A percentile compares a stretch with the other conserved stretches of the same genome.
These are phyloP conservation scores for Tanytarsus gracilentus DNA, from an alignment of 2,888 invertebrate species.

Conservation along the genomic window DNA sequence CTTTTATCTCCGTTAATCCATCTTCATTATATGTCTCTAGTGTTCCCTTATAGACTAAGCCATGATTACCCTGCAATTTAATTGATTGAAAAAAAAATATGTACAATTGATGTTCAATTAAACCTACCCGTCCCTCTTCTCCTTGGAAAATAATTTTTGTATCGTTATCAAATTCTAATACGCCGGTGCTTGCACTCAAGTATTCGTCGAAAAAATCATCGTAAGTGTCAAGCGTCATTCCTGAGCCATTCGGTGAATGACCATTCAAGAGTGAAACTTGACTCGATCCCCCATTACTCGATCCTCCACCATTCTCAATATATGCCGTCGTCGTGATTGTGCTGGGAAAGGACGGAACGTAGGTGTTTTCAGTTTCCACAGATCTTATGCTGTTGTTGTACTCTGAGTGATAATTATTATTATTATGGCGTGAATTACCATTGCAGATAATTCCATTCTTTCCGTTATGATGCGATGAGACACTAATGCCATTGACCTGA, in stretches of 20 bases:
- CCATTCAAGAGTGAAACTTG: slow-evolving; percentile 20
- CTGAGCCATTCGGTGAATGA: slow-evolving; percentile 16
- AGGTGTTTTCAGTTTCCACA: slow-evolving; percentile 27
- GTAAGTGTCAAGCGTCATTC: slow-evolving; percentile 5
- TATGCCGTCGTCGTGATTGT: slow-evolving; percentile 10
- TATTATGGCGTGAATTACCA: not conserved
- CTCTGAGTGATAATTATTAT: slow-evolving; percentile 12
- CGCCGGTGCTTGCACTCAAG: slow-evolving; percentile 46
- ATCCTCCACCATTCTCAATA: slow-evolving; percentile 12
- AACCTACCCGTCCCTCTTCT: slow-evolving; percentile 52
- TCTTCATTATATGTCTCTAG: slow-evolving; percentile 48
- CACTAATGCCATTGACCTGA: too few relatives aligned
- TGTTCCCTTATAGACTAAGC: slow-evolving; percentile 71
- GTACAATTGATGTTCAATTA: slow-evolving; percentile 29
- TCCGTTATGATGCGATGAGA: not conserved
- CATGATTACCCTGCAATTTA: slow-evolving; percentile 66
- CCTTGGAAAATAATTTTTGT: slow-evolving; percentile 53
- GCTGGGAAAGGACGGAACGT: slow-evolving; percentile 9
- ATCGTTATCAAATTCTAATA: slow-evolving; percentile 50
- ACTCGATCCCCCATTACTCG: slow-evolving; percentile 25
- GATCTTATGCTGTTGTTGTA: slow-evolving; percentile 23
- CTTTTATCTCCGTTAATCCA: slow-evolving; percentile 48
- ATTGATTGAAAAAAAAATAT: not conserved
- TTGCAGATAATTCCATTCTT: not conserved
- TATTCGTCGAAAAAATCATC: slow-evolving; percentile 35